These are phyloP conservation scores for Oligia fasciuncula DNA, from an alignment of 2,888 invertebrate genomes.

Conservation along the genomic window DNA sequence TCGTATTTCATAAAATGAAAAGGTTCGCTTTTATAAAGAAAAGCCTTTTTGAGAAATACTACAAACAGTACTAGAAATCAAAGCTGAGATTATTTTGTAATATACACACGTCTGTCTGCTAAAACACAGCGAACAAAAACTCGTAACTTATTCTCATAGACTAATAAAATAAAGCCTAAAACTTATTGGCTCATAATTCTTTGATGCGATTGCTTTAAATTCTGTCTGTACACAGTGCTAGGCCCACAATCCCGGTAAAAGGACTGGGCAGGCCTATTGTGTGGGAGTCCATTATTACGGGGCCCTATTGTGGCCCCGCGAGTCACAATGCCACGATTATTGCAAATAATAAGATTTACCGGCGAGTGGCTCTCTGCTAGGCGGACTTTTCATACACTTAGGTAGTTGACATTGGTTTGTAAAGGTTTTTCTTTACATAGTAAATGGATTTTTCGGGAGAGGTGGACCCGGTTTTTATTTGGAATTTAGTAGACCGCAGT, in stretches of 20 bases:
- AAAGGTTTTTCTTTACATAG: constrained; percentile 61
- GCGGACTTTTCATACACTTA: constrained; percentile 52
- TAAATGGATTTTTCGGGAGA: constrained; percentile 34
- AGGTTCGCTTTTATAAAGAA: neutral
- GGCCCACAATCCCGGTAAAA: constrained; percentile 59
- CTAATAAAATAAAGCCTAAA: constrained; percentile 42
- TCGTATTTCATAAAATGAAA: constrained; percentile 27
- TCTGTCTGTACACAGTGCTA: constrained; percentile 56
- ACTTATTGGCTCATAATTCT: constrained; percentile 54
- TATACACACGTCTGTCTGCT: constrained; percentile 15
- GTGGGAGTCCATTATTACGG: constrained; percentile 70
- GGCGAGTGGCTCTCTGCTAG: constrained; percentile 52
- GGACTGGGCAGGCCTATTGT: constrained; percentile 71
- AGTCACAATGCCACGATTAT: constrained; percentile 76
- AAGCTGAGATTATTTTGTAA: constrained; percentile 21
- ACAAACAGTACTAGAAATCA: constrained; percentile 8
- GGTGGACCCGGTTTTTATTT: constrained; percentile 39
- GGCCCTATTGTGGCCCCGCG: constrained; percentile 68
- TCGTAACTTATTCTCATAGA: constrained; percentile 2
- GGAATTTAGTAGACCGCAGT: constrained; percentile 7
- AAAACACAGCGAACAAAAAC: constrained; percentile 8
- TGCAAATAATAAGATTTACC: constrained; percentile 76
- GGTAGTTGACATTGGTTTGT: constrained; percentile 62
- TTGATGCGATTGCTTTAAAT: constrained; percentile 64
- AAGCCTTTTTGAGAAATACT: constrained; percentile 10